Percentiles rank a stretch among this genome's conserved stretches.
phyloP scores from a whole-genome alignment of 2,797 vertebrate species.

The Oreochromis mossambicus region DNA sequence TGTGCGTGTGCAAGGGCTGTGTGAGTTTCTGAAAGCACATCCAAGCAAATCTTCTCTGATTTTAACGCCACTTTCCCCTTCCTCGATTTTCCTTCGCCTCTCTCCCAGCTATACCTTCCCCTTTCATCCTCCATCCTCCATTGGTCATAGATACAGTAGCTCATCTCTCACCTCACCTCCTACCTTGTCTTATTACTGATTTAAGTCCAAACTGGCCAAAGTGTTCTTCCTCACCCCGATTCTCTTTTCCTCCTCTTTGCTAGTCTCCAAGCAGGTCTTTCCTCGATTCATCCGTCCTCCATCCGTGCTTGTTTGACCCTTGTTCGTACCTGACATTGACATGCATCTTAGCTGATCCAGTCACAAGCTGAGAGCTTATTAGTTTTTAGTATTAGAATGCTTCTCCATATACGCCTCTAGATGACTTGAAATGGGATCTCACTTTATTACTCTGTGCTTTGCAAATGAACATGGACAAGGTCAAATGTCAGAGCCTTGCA shows the following conservation, averaged over 20 bases:
- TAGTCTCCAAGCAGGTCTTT: not conserved
- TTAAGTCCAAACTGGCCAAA: not conserved
- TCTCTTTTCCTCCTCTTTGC: not conserved
- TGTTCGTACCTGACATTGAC: not conserved
- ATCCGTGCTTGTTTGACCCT: not conserved
- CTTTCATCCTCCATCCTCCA: slow-evolving; percentile 21
- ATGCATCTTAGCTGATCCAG: not conserved
- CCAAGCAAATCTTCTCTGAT: slow-evolving; percentile 65
- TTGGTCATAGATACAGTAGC: slow-evolving; percentile 11
- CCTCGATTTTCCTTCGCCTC: not conserved
- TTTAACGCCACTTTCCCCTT: slow-evolving; percentile 46
- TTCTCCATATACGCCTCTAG: not conserved
- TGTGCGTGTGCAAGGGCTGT: not conserved
- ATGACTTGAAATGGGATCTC: not conserved
- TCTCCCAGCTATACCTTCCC: slow-evolving; percentile 2
- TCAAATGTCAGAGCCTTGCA: not conserved
- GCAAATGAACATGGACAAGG: not conserved
- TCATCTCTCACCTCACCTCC: slow-evolving; percentile 7
- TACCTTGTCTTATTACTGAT: not conserved
- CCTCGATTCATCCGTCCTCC: not conserved
- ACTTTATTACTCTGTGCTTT: not conserved
- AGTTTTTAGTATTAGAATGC: not conserved
- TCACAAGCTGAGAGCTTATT: not conserved
- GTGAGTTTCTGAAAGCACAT: slow-evolving; percentile 33
- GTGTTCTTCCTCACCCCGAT: not conserved